These are phyloP conservation scores for Tokudaia tokunoshimensis DNA, from an alignment of 2,797 vertebrate species.

Conservation along the genomic window DNA sequence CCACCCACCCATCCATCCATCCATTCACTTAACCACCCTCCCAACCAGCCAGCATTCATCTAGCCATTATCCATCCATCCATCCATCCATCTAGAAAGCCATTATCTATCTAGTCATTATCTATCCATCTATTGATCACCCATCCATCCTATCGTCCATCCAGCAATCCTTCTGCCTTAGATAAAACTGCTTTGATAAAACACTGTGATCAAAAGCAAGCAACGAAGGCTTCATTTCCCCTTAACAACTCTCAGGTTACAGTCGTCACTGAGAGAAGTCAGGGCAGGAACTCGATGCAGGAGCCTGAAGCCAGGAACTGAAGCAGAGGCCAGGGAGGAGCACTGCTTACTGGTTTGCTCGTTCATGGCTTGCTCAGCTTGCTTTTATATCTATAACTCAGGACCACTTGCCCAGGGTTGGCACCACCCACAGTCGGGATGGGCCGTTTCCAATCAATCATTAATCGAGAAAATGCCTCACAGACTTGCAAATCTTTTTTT, in stretches of 20 bases:
- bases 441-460: neutral
- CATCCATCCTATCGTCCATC: too few species aligned
- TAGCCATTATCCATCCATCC: too few species aligned
- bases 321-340: neutral
- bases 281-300: neutral
- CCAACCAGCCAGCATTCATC: too few species aligned
- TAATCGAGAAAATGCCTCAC: neutral
- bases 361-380: neutral
- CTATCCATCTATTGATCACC: too few species aligned
- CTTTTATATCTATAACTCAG: neutral
- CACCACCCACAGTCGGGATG: neutral
- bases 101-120: neutral
- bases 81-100: neutral
- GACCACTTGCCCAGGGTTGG: neutral
- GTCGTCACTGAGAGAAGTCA: neutral
- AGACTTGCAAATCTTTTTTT: neutral
- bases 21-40: too few species aligned
- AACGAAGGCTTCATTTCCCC: neutral
- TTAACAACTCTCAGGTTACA: neutral
- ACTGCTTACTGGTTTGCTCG: neutral
- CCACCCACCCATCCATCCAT: too few species aligned
- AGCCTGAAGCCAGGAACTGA: neutral
- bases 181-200: neutral
- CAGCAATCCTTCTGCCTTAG: neutral
- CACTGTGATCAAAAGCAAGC: neutral